phyloP scores from a whole-genome alignment of 2,797 vertebrate species.

The Coranthus polyacanthus region DNA sequence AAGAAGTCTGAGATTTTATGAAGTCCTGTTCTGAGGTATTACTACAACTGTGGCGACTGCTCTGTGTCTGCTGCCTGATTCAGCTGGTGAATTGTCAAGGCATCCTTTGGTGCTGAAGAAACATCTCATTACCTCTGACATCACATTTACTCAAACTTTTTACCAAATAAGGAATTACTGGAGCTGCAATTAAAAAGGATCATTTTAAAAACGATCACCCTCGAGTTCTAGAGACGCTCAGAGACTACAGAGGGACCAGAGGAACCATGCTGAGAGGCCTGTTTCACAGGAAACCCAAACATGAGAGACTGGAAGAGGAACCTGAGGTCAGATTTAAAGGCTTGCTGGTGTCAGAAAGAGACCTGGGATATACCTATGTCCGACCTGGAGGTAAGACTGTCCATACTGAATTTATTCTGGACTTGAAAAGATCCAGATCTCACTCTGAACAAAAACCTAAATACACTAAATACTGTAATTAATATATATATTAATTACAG shows the following conservation, averaged over 20 bases:
- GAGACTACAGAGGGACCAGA: conserved; percentile 6
- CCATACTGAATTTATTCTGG: too few relatives aligned
- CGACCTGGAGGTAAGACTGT: conserved; percentile 92
- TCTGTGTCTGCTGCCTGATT: conserved; percentile 5
- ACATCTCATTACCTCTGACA: neutral
- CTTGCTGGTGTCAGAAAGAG: conserved; percentile 89
- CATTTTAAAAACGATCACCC: neutral
- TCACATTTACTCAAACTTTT: neutral
- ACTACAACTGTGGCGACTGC: conserved; percentile 1
- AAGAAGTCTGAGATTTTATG: conserved; percentile 1
- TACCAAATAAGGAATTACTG: neutral
- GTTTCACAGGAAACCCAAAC: conserved; percentile 81
- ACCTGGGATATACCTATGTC: conserved; percentile 89
- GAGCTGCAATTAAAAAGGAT: neutral
- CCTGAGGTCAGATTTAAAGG: conserved; percentile 89
- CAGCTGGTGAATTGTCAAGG: too few relatives aligned
- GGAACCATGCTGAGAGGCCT: conserved; percentile 79
- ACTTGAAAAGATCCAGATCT: too few relatives aligned
- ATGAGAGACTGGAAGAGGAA: conserved; percentile 84
- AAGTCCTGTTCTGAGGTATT: conserved; percentile 9
- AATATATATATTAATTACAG: too few relatives aligned
- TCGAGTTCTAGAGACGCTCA: neutral
- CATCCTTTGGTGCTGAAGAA: conserved; percentile 11
- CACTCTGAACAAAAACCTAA: too few relatives aligned
- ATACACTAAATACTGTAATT: too few relatives aligned